A percentile compares a stretch with the other conserved stretches of the same genome.
These are phyloP conservation scores for Microcebus tavaratra DNA, from an alignment of 2,113 vertebrate genomes.

Conservation along the genomic window DNA sequence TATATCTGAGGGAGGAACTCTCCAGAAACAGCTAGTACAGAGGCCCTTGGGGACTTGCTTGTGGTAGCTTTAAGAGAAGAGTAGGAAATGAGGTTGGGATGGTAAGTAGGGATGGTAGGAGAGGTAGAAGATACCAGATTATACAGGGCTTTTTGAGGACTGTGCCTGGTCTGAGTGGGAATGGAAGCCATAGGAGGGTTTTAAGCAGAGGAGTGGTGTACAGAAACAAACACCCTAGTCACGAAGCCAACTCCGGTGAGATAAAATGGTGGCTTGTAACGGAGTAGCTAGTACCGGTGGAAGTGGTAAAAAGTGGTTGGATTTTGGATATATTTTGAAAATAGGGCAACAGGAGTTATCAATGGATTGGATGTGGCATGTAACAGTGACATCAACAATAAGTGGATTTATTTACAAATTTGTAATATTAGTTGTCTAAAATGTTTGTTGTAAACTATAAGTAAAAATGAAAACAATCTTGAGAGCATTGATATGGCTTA, in stretches of 20 bases:
- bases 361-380: neutral
- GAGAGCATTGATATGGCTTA: neutral
- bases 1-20: neutral
- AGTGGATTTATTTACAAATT: neutral
- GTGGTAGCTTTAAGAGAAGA: neutral
- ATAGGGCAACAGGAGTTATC: neutral
- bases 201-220: neutral
- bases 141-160: neutral
- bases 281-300: neutral
- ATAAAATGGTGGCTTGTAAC: neutral
- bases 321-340: conserved; percentile 12
- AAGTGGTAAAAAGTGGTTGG: neutral
- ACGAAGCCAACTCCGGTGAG: neutral
- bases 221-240: neutral
- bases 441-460: conserved; percentile 29
- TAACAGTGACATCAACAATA: neutral
- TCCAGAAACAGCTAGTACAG: neutral
- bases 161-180: neutral
- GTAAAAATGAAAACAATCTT: conserved; percentile 3
- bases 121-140: neutral
- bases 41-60: neutral
- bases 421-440: neutral
- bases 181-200: neutral
- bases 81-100: neutral
- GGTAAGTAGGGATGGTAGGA: neutral